A percentile compares a stretch with the other conserved stretches of the same genome.
phyloP scores from a whole-genome alignment of 2,113 vertebrate genomes.

The Corythornis cristatus region DNA sequence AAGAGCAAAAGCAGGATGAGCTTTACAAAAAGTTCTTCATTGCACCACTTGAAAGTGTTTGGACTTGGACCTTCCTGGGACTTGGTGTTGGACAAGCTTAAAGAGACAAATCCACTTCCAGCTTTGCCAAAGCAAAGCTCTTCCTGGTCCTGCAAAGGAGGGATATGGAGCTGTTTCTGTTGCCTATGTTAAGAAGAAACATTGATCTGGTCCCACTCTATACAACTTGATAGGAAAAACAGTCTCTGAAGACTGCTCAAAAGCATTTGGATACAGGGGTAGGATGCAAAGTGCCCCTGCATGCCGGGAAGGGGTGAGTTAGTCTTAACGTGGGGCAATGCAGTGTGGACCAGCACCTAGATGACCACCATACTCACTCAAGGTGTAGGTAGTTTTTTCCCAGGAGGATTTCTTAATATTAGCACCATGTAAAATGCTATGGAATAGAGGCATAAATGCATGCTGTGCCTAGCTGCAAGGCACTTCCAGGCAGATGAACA shows the following conservation, averaged over 20 bases:
- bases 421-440: not conserved
- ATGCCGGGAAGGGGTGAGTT: not conserved
- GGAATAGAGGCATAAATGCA: not conserved
- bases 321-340: not conserved
- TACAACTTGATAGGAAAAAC: not conserved
- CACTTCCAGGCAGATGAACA: conserved; percentile 1
- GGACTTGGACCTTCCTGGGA: not conserved
- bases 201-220: not conserved
- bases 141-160: not conserved
- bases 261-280: not conserved
- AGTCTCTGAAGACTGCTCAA: not conserved
- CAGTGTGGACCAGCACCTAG: not conserved
- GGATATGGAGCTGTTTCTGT: not conserved
- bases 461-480: not conserved
- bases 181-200: not conserved
- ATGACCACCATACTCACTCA: not conserved
- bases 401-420: not conserved
- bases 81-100: not conserved
- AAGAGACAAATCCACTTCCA: not conserved
- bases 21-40: not conserved
- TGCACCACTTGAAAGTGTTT: not conserved
- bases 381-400: not conserved
- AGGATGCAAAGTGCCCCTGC: not conserved
- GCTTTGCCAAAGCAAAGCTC: not conserved
- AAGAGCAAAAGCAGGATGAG: not conserved